Evolutionary conservation across 2,888 invertebrate genomes (phyloP).

Genomic region (Hypselothyrea guttata): DNA sequence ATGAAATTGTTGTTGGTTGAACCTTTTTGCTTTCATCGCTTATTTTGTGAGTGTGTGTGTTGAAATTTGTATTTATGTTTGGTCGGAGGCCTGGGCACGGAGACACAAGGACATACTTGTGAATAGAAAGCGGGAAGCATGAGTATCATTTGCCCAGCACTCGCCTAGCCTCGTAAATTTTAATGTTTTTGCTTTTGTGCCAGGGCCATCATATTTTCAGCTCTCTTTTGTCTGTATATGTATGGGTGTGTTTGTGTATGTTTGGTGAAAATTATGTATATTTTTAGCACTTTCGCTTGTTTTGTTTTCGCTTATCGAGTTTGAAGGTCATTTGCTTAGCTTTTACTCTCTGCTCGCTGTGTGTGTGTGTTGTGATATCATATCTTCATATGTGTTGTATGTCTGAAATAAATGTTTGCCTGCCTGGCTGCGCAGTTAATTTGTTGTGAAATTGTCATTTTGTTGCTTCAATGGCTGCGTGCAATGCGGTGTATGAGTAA

Average conservation of each 20-base stretch:
- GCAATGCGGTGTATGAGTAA: constrained; percentile 73
- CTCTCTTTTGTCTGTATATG: constrained; percentile 21
- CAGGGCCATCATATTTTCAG: constrained; percentile 67
- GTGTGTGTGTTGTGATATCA: constrained; percentile 50
- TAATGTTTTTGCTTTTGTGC: constrained; percentile 66
- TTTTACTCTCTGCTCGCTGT: constrained; percentile 26
- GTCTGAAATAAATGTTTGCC: constrained; percentile 46
- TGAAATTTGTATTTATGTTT: constrained; percentile 76
- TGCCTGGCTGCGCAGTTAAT: constrained; percentile 70
- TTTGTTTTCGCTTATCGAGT: constrained; percentile 77
- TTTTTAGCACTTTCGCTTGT: constrained; percentile 77
- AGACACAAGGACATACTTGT: constrained; percentile 36
- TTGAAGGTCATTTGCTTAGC: constrained; percentile 74
- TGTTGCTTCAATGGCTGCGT: constrained; percentile 70
- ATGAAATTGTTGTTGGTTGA: constrained; percentile 55
- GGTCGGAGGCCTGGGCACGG: constrained; percentile 28
- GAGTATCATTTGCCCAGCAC: constrained; percentile 66
- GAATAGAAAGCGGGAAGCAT: constrained; percentile 36
- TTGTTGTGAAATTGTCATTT: constrained; percentile 77
- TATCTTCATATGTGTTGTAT: constrained; percentile 50
- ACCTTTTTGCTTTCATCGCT: constrained; percentile 66
- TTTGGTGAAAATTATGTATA: constrained; percentile 72
- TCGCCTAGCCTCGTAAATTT: constrained; percentile 62
- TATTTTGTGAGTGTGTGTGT: constrained; percentile 39
- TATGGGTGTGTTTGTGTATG: constrained; percentile 23